Percentiles rank a stretch among this genome's conserved stretches.
Conservation (phyloP, 2,113 vertebrate genomes). For the Mormoops blainvillei region DNA sequence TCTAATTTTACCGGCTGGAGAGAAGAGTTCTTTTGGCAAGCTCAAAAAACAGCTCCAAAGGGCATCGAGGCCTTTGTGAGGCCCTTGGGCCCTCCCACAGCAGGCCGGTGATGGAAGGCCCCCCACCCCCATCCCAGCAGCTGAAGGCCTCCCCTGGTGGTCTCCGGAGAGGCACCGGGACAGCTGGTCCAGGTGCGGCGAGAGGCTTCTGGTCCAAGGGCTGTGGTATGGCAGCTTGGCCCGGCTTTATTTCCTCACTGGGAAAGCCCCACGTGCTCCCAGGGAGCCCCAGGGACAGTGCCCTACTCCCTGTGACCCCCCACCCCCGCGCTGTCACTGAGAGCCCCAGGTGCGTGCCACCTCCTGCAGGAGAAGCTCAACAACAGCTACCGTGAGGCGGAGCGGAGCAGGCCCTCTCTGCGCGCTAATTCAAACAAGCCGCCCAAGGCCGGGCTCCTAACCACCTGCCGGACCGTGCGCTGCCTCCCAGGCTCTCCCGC, state of each 20-base stretch:
- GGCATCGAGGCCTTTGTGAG: neutral
- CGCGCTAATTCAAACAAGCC: too few relatives aligned
- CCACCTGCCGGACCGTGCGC: neutral
- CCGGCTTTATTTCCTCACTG: neutral
- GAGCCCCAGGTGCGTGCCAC: neutral
- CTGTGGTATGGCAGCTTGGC: rapidly evolving
- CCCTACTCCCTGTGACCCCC: neutral
- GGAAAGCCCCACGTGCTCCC: neutral
- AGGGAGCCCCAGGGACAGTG: rapidly evolving
- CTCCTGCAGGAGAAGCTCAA: neutral
- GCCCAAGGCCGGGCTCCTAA: too few relatives aligned
- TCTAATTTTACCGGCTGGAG: neutral
- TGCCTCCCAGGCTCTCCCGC: neutral
- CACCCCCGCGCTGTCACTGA: neutral
- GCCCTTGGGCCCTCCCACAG: neutral
- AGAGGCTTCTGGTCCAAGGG: neutral
- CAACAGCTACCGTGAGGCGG: rapidly evolving
- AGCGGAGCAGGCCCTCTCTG: too few relatives aligned
- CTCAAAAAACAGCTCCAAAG: neutral
- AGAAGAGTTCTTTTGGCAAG: neutral
- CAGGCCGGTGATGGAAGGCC: rapidly evolving
- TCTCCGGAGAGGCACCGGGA: neutral
- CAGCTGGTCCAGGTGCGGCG: neutral
- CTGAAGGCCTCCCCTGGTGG: neutral
- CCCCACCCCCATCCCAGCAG: rapidly evolving